Conservation (phyloP, 1,140 invertebrate genomes). For the Drosophila rhopaloa region DNA sequence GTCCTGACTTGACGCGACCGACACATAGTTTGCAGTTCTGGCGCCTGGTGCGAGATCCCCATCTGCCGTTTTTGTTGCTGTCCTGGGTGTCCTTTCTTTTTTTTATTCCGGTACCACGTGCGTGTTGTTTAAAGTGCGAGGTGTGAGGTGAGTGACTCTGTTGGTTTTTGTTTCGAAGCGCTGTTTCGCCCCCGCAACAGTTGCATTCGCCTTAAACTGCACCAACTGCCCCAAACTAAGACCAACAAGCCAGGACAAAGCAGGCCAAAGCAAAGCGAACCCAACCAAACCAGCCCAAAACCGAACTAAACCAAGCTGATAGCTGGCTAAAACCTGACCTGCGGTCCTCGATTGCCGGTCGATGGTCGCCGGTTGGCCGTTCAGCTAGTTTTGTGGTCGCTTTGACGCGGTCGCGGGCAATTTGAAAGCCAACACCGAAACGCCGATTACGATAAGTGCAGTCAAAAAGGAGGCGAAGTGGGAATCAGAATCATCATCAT, state of each 20-base stretch:
- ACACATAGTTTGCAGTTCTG: conserved; percentile 29
- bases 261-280: neutral
- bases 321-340: conserved; percentile 23
- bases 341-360: conserved; percentile 43
- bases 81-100: conserved; percentile 12
- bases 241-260: neutral
- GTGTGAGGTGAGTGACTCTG: conserved; percentile 42
- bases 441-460: conserved; percentile 58
- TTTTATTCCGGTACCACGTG: conserved; percentile 21
- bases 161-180: conserved; percentile 18
- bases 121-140: conserved; percentile 7
- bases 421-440: conserved; percentile 59
- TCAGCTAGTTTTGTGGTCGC: conserved; percentile 76
- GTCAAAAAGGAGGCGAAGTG: conserved; percentile 2
- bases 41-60: neutral
- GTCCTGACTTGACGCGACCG: conserved; percentile 7
- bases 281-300: neutral
- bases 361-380: conserved; percentile 29
- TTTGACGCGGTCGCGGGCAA: conserved; percentile 74
- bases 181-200: conserved; percentile 37
- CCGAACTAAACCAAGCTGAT: neutral
- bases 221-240: conserved; percentile 1
- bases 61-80: neutral
- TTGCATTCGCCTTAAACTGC: conserved; percentile 33
- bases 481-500: conserved; percentile 12